phyloP scores from a whole-genome alignment of 2,113 vertebrate genomes.

The Hemibagrus wyckioides region DNA sequence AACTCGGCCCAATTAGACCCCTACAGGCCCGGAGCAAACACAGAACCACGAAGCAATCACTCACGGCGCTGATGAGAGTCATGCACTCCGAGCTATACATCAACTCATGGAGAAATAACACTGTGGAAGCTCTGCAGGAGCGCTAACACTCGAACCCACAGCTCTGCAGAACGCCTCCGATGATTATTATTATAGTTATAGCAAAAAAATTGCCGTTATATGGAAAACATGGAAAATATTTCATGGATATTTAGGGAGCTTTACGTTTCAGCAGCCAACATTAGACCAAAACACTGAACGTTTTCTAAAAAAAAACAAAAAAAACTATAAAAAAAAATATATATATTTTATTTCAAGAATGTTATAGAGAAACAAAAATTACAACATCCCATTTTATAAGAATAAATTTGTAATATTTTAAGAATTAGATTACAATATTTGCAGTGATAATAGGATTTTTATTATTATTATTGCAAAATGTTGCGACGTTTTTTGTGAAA shows the following conservation, averaged over 20 bases:
- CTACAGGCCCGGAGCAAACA: conserved; percentile 23
- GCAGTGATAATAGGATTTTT: too few species aligned
- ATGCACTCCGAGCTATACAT: conserved; percentile 3
- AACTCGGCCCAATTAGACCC: conserved; percentile 37
- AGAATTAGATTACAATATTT: too few species aligned
- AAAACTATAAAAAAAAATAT: too few species aligned
- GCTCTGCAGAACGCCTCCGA: neutral
- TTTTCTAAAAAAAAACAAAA: neutral
- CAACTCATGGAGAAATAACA: conserved; percentile 9
- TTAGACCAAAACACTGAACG: neutral
- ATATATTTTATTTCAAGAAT: neutral
- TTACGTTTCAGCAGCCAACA: neutral
- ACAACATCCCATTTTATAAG: neutral
- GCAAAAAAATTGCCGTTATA: too few species aligned
- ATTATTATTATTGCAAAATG: too few species aligned
- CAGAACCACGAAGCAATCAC: conserved; percentile 31
- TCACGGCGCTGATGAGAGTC: conserved; percentile 22
- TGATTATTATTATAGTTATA: neutral
- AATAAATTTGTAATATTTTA: neutral
- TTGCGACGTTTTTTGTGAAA: too few species aligned
- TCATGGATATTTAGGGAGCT: neutral
- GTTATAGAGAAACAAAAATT: neutral
- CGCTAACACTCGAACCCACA: neutral
- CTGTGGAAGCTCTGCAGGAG: neutral
- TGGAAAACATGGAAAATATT: neutral